Conservation (phyloP, 2,797 vertebrate genomes). For the Alcedo atthis region DNA sequence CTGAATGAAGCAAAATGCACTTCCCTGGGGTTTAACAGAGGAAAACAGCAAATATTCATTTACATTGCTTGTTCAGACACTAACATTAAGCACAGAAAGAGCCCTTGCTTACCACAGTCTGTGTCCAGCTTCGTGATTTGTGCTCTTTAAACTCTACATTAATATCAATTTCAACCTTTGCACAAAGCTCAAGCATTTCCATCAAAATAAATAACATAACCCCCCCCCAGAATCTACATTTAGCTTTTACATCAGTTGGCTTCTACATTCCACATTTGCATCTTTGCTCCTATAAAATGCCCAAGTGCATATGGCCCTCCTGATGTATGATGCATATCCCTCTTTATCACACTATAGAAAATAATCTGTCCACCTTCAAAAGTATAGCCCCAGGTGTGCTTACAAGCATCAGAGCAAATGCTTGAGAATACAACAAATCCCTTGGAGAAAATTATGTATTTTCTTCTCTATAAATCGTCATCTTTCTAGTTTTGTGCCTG, state of each 20-base stretch:
- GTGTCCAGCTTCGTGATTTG: slow-evolving; percentile 49
- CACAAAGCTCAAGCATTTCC: neutral
- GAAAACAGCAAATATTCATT: slow-evolving; percentile 73
- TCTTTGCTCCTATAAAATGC: slow-evolving; percentile 3
- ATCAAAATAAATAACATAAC: slow-evolving; percentile 20
- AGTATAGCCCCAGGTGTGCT: slow-evolving; percentile 39
- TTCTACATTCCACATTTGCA: slow-evolving; percentile 10
- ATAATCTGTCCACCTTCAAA: slow-evolving; percentile 47
- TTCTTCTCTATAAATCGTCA: neutral
- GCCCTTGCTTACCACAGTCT: slow-evolving; percentile 37
- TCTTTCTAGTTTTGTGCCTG: neutral
- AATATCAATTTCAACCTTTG: slow-evolving; percentile 63
- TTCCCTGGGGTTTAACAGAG: slow-evolving; percentile 66
- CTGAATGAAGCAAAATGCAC: slow-evolving; percentile 70
- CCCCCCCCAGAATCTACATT: neutral
- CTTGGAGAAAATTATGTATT: neutral
- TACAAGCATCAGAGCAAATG: neutral
- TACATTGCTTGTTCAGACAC: slow-evolving; percentile 6
- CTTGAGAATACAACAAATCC: slow-evolving; percentile 23
- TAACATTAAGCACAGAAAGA: slow-evolving; percentile 59
- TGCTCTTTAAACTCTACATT: slow-evolving; percentile 63
- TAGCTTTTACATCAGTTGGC: neutral
- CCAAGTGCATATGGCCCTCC: slow-evolving; percentile 10
- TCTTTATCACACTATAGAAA: slow-evolving; percentile 29
- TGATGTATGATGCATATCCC: neutral